A percentile compares a stretch with the other conserved stretches of the same genome.
phyloP scores from a whole-genome alignment of 2,888 invertebrate species.

The Drosophila fulvimacula region DNA sequence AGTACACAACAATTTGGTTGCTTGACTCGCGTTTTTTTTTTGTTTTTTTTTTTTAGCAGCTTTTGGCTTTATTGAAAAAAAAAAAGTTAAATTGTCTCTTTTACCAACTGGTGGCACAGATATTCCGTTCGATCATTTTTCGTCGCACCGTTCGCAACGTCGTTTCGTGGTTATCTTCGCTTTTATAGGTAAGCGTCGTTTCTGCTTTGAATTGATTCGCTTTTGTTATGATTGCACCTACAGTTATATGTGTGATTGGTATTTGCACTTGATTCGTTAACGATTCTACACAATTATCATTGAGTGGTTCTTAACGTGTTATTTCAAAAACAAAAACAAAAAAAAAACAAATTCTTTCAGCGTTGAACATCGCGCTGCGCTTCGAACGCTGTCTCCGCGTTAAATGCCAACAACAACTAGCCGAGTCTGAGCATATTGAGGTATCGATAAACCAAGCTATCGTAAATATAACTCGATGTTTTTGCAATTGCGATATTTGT shows the following conservation, averaged over 20 bases:
- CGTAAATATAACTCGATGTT: constrained; percentile 9
- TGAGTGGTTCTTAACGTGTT: constrained; percentile 50
- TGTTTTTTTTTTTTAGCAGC: constrained; percentile 4
- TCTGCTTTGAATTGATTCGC: constrained; percentile 29
- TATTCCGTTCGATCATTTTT: constrained; percentile 58
- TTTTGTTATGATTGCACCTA: constrained; percentile 33
- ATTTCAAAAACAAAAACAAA: constrained; percentile 56
- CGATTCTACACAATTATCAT: constrained; percentile 38
- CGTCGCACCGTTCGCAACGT: constrained; percentile 45
- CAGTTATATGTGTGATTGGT: constrained; percentile 27
- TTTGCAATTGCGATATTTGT: not conserved
- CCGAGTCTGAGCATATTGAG: not conserved
- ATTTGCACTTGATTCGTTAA: constrained; percentile 45
- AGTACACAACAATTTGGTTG: constrained; percentile 28
- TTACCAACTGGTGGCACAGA: constrained; percentile 49
- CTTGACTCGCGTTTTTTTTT: constrained; percentile 35
- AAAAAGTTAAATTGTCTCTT: constrained; percentile 41
- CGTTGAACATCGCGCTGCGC: constrained; percentile 55
- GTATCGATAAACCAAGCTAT: constrained; percentile 14
- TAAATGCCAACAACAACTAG: constrained; percentile 56
- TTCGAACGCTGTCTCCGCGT: constrained; percentile 53
- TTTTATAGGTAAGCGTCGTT: constrained; percentile 50
- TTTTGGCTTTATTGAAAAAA: constrained; percentile 33
- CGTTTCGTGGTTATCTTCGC: constrained; percentile 59
- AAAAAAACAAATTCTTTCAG: constrained; percentile 40